Evolutionary conservation across 2,888 invertebrate genomes (phyloP).

Genomic region (Philopedon plagiatum): DNA sequence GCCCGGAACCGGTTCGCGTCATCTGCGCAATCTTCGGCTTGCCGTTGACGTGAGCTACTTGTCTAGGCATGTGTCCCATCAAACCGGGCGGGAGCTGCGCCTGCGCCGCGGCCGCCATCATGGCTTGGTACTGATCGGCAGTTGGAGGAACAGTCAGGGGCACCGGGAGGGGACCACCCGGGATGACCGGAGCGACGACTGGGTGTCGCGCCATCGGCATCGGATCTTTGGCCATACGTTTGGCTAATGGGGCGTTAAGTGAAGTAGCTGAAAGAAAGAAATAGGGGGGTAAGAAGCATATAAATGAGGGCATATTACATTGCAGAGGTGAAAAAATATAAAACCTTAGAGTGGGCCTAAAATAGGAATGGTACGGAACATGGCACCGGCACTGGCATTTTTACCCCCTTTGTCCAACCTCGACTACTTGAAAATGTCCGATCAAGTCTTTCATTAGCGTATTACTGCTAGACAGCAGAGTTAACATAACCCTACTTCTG

Average conservation of each 20-base stretch:
- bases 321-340: no score
- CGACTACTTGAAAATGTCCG: no score
- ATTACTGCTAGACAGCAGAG: no score
- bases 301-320: no score
- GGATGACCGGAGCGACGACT: constrained; percentile 12
- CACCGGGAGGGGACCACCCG: constrained; percentile 17
- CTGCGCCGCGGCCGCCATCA: constrained; percentile 40
- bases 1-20: constrained; percentile 81
- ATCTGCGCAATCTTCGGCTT: constrained; percentile 87
- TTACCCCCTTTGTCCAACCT: no score
- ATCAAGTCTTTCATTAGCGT: no score
- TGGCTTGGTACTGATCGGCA: constrained; percentile 32
- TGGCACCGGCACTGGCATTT: no score
- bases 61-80: constrained; percentile 70
- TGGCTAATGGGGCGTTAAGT: constrained; percentile 76
- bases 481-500: no score
- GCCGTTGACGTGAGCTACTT: constrained; percentile 83
- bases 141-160: constrained; percentile 37
- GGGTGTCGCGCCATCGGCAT: constrained; percentile 64
- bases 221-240: constrained; percentile 86
- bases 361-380: no score
- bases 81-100: constrained; percentile 38
- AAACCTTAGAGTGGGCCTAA: no score
- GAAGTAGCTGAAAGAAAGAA: constrained; percentile 62
- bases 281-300: no score